Evolutionary conservation across 2,113 vertebrate genomes (phyloP), one percentile per base, ranked within the genome.

Genomic region (Seriola quinqueradiata): DNA sequence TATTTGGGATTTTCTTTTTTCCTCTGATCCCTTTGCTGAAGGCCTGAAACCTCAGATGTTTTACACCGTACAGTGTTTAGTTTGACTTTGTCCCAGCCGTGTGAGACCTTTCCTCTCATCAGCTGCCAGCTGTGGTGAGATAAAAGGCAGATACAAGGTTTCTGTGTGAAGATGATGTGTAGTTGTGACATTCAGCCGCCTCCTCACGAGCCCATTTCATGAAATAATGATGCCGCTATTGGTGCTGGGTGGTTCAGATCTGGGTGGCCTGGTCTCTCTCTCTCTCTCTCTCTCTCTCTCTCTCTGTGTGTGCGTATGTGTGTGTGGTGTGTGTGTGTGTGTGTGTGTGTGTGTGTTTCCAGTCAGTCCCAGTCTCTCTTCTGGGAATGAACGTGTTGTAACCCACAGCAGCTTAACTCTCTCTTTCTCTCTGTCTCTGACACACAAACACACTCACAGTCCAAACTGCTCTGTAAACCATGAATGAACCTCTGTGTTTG

Each of bases 311-410:
- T 50, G 21, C 73, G 75, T 50, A 12, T 74, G 66, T 0, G 2
- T 77, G 32, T 69, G 60, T 63, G 67, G 66, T 0, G 2, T 77
- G 32, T 69, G 60, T 63, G 67, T 70, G 65, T 75, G 52, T 72
- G 16, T 79, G 59, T 68, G 61, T 65, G 86, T 78, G 64, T 71
- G 85, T 71, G 86, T 75, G 83, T 83, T 90, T 93, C 91, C 89
- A 87, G 90, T 87, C 84, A 92, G 80, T 44, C 67, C 77, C 73
- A 46, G 81, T 75, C 87, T 84, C 77, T 86, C 83, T 90, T 92
- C 92, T 89, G 91, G 92, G 92, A 93, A 94, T 79, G 10, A 74
- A 50, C 84, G 75, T 61, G 80, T 79, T 60, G 72, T 83, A 88
- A 71, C 75, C 90, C 88, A 86, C 81, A 81, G 71, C 59, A 74